A percentile compares a stretch with the other conserved stretches of the same genome.
These are phyloP conservation scores for Shinisaurus crocodilurus DNA, from an alignment of 2,113 vertebrate species.

Conservation along the genomic window DNA sequence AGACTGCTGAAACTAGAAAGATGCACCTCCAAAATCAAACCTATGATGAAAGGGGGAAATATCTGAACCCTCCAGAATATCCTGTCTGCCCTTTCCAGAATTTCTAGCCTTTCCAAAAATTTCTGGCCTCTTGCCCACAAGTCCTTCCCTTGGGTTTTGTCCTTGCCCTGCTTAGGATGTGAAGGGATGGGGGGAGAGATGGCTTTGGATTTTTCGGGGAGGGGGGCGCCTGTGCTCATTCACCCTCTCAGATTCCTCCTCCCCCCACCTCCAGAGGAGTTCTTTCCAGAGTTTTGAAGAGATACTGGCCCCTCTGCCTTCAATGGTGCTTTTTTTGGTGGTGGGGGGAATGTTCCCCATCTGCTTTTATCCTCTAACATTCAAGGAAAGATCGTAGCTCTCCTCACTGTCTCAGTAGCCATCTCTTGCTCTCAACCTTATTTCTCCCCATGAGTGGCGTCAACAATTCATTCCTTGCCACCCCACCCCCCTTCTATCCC, in stretches of 20 bases:
- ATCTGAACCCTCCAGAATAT: too few relatives aligned
- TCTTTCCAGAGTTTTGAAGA: background rate
- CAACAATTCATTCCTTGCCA: background rate
- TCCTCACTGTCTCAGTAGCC: background rate
- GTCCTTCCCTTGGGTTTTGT: rapidly evolving
- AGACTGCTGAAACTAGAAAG: background rate
- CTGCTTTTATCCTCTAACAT: background rate
- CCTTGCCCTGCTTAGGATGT: background rate
- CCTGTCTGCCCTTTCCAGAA: background rate
- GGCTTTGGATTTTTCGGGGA: background rate
- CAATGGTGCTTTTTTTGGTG: background rate
- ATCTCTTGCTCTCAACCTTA: background rate
- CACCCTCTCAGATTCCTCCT: background rate
- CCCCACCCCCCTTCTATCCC: too few relatives aligned
- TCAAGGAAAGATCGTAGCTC: background rate
- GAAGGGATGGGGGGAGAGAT: background rate
- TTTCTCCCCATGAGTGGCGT: background rate
- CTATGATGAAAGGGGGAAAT: background rate
- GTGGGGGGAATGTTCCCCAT: background rate
- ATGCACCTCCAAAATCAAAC: background rate
- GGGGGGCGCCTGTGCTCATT: rapidly evolving
- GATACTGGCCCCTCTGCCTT: background rate
- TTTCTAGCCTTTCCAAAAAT: background rate
- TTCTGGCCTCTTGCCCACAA: background rate
- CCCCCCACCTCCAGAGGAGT: too few relatives aligned